Conservation (phyloP, 2,888 invertebrate genomes). For the Monopis laevigella region DNA sequence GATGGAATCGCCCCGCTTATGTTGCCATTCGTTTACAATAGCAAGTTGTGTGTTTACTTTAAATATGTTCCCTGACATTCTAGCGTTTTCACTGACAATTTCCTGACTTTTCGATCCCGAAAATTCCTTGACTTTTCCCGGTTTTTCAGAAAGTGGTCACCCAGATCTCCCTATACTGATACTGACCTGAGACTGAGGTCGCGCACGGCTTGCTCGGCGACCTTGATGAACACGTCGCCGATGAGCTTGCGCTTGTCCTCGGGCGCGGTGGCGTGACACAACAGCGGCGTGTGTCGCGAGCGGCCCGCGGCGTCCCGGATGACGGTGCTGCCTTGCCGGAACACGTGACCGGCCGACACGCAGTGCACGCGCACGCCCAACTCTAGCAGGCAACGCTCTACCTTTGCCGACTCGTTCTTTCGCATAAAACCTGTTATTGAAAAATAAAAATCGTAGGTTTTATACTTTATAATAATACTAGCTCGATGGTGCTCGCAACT, state of each 20-base stretch:
- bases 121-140: no score
- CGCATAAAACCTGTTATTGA: slow-evolving; percentile 89
- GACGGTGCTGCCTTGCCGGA: slow-evolving; percentile 84
- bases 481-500: no score
- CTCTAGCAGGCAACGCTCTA: slow-evolving; percentile 83
- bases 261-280: slow-evolving; percentile 88
- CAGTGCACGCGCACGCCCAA: slow-evolving; percentile 86
- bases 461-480: no score
- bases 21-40: no score
- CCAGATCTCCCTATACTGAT: no score
- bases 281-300: slow-evolving; percentile 76
- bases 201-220: slow-evolving; percentile 89
- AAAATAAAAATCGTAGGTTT: no score
- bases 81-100: no score
- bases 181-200: slow-evolving; percentile 80
- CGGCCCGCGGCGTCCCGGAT: slow-evolving; percentile 71
- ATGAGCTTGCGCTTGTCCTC: slow-evolving; percentile 99
- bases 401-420: slow-evolving; percentile 91
- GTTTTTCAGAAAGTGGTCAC: no score
- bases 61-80: no score
- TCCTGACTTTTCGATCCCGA: no score
- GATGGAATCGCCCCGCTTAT: no score
- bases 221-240: slow-evolving; percentile 97
- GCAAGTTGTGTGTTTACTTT: no score
- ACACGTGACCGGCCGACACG: slow-evolving; percentile 74